Evolutionary conservation across 1,140 invertebrate genomes (phyloP).

Genomic region (Arctopsyche grandis): DNA sequence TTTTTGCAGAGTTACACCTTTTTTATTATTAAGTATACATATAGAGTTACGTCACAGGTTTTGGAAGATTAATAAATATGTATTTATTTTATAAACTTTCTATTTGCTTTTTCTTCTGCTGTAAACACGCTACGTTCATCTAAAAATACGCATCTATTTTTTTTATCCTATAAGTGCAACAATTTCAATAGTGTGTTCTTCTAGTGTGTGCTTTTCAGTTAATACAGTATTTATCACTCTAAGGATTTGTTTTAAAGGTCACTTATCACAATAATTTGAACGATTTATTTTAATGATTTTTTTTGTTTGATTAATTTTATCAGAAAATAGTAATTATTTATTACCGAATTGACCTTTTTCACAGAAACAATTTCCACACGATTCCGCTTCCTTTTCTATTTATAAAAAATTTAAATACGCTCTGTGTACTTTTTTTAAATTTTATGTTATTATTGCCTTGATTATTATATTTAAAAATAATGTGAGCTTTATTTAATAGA

Average conservation of each 20-base stretch:
- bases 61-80: conserved; percentile 28
- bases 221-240: background rate
- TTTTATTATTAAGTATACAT: background rate
- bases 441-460: conserved; percentile 41
- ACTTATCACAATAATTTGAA: conserved; percentile 42
- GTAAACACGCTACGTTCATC: conserved; percentile 37
- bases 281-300: conserved; percentile 5
- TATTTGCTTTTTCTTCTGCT: background rate
- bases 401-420: conserved; percentile 34
- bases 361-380: conserved; percentile 31
- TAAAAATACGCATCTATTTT: conserved; percentile 39
- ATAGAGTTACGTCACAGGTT: conserved; percentile 27
- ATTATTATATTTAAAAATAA: conserved; percentile 28
- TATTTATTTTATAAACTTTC: background rate
- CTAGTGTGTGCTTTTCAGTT: background rate
- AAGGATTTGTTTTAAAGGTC: conserved; percentile 33
- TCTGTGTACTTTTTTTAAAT: conserved; percentile 1
- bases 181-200: conserved; percentile 26
- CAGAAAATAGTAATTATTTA: conserved; percentile 30
- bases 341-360: conserved; percentile 39
- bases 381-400: conserved; percentile 1
- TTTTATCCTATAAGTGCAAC: conserved; percentile 23
- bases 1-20: background rate
- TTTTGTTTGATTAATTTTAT: conserved; percentile 26
- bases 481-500: conserved; percentile 36